phyloP scores from a whole-genome alignment of 2,888 invertebrate genomes.

The Erpobdella octoculata region DNA sequence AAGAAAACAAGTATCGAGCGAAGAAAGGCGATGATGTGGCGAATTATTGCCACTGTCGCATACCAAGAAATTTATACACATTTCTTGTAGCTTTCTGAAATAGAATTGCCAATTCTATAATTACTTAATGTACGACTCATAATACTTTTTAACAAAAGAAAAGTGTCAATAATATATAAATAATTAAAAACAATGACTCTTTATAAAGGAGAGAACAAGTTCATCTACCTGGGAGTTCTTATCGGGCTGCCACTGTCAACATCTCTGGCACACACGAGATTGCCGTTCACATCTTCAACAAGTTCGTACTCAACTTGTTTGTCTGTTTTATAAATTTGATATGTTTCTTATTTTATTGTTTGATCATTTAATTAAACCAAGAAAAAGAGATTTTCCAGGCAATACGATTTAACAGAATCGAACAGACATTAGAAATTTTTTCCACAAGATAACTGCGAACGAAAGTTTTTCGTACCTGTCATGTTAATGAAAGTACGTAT shows the following conservation, averaged over 20 bases:
- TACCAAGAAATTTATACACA: constrained; percentile 42
- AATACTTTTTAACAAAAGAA: background rate
- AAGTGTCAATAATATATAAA: constrained; percentile 6
- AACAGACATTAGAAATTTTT: background rate
- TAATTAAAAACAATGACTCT: background rate
- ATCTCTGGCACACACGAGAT: constrained; percentile 38
- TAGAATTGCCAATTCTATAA: background rate
- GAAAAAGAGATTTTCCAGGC: background rate
- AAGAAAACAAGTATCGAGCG: constrained; percentile 36
- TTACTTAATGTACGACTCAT: background rate
- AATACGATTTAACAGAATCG: background rate
- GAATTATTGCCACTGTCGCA: background rate
- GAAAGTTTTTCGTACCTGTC: background rate
- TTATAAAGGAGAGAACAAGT: background rate
- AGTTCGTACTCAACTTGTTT: background rate
- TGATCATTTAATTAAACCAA: too few species aligned
- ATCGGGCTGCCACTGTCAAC: constrained; percentile 40
- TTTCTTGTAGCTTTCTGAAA: constrained; percentile 39
- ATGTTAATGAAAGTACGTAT: background rate
- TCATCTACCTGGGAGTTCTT: constrained; percentile 42
- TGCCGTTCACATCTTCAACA: constrained; percentile 33
- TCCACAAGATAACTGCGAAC: background rate
- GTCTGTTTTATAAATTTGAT: background rate
- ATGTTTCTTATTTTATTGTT: too few species aligned
- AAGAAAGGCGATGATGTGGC: constrained; percentile 34